Base-by-base conservation (phyloP, 2,797 vertebrate species). In the Pantherophis alleghaniensis region DNA sequence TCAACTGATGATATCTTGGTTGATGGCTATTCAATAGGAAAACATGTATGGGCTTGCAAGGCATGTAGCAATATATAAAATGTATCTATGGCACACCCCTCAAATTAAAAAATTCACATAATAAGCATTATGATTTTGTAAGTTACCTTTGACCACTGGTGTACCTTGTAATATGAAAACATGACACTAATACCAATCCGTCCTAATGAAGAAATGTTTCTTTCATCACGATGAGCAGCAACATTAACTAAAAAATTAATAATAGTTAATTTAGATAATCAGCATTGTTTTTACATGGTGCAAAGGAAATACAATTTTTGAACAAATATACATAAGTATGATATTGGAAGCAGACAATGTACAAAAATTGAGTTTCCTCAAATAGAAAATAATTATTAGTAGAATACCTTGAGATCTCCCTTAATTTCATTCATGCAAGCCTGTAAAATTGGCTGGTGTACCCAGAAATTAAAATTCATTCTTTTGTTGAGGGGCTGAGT, bases 71-170 rank as follows among this genome's bases (percentile, higher is more conserved):
- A 79, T 22, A 79, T 42, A 24, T 61, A 86, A 86, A 1, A 28
- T 32, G 0, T 37, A 24, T 7, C 7, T 5, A 47, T 51, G 24
- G 32, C 10, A 0, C 56, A 74, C 14, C 22, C 26, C 10, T n/a
- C 47, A 74, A n/a, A 5, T 57, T 28, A 32, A 87, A 66, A 12
- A 92, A 55, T 79, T n/a, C 87, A 90, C 10, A 11, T 47, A 90
- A 2, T 93, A 26, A 91, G 74, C 61, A 95, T 56, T 51, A 69
- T 69, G 95, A 94, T 3, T 53, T 66, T 79, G 47, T 79, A 91
- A 93, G 95, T 94, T 98, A 99, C 99, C 99, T 99, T 99, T 89
- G 94, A 92, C 99, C 99, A 99, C 12, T 99, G 98, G 83, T 98
- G 97, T 5, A 96, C 97, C 96, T 97, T 98, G 97, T 99, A 97